Evolutionary conservation across 2,888 invertebrate species (phyloP).

Genomic region (Dermolepida albohirtum): DNA sequence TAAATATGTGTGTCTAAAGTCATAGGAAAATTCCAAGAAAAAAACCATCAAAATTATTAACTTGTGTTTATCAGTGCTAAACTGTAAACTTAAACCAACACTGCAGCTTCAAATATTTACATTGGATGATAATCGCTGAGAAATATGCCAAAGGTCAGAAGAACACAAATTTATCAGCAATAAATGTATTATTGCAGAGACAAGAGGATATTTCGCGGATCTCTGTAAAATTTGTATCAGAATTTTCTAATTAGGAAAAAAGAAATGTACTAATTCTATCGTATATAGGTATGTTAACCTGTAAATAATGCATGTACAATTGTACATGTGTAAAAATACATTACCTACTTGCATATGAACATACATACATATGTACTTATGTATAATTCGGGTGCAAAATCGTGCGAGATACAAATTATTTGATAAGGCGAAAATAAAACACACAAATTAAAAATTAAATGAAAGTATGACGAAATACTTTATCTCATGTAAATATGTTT

Average conservation of each 20-base stretch:
- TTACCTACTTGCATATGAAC: too few species aligned
- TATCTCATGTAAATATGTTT: conserved; percentile 16
- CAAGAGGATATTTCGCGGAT: conserved; percentile 14
- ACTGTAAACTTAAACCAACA: conserved; percentile 15
- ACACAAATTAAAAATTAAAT: conserved; percentile 3
- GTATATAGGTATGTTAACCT: neutral
- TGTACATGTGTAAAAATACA: too few species aligned
- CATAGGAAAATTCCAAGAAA: too few species aligned
- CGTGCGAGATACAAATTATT: conserved; percentile 20
- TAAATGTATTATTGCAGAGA: conserved; percentile 15
- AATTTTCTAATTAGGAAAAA: neutral
- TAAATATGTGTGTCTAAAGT: too few species aligned
- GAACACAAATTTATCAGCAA: conserved; percentile 40
- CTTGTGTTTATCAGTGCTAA: conserved; percentile 13
- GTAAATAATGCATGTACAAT: too few species aligned
- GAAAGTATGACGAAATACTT: conserved; percentile 27
- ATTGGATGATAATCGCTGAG: conserved; percentile 29
- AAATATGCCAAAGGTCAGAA: conserved; percentile 43
- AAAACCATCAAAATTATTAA: too few species aligned
- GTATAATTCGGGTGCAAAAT: conserved; percentile 4
- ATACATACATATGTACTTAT: neutral
- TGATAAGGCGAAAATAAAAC: conserved; percentile 31
- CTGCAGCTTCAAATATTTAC: conserved; percentile 33
- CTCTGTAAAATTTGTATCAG: neutral
- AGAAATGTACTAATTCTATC: neutral